Base-by-base conservation (phyloP, 2,797 vertebrate species). In the Sandelia bainsii region DNA sequence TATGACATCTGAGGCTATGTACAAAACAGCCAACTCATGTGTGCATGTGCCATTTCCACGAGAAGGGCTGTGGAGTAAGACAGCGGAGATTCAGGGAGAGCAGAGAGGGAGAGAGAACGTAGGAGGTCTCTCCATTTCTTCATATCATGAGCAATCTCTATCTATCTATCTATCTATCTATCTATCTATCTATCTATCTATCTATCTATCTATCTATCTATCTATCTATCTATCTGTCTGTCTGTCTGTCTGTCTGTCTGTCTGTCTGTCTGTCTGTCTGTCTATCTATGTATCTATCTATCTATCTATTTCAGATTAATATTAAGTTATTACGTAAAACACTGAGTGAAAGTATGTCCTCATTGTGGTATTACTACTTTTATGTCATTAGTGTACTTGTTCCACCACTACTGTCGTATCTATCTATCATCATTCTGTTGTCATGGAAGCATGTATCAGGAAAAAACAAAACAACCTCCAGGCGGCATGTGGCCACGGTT, bases 1-100 rank as follows among this genome's bases (percentile, higher is more conserved):
- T 72, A 84, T 88, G 86, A 90, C 87, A 88, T 89, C 86, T 89
- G 70, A 73, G 66, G 62, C 66, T 58, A 11, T 71, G 73, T 66
- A 72, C 57, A 80, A 65, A 68, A 12, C 45, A 75, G 63, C 27
- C 56, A 71, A 60, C 52, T 77, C 56, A 39, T 81, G 67, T 70
- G 68, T 62, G 45, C 46, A 56, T 69, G 64, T 80, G 66, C 69
- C 72, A 67, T 57, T 72, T 66, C 42, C 58, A 68, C 16, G 19
- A 61, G 61, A 52, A 62, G n/a, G 52, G 44, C 29, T 1, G 5
- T 1, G 6, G 51, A 60, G 29, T 52, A 48, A 56, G 67, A 39
- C n/a, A 27, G 25, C 3, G 49, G 27, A 8, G 12, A 59, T 22
- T 22, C 17, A 52, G 23, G 22, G 22, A 45, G 60, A 44, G 69